These are phyloP conservation scores for Pangasius sanitwongsei DNA, from an alignment of 2,797 vertebrate species.

Conservation along the genomic window DNA sequence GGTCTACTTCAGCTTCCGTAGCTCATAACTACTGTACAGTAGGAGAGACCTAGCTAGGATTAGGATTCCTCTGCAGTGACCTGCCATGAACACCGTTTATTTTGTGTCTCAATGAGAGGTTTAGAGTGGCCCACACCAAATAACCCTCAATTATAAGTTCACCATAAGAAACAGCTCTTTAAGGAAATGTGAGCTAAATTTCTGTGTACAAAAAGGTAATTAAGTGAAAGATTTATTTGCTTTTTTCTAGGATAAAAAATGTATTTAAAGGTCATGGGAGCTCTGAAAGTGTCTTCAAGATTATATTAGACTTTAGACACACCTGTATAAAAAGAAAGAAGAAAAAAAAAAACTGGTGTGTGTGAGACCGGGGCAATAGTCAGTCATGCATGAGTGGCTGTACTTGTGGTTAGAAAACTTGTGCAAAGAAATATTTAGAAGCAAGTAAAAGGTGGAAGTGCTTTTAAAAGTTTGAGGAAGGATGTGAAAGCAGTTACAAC, in stretches of 20 bases:
- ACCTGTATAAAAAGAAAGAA: neutral
- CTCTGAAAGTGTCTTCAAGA: neutral
- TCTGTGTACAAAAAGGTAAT: neutral
- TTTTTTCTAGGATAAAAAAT: neutral
- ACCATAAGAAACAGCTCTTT: neutral
- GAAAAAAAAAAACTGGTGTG: neutral
- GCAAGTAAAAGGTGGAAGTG: slow-evolving; percentile 36
- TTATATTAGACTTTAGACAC: neutral
- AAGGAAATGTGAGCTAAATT: neutral
- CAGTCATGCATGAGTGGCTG: neutral
- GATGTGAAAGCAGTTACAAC: slow-evolving; percentile 25
- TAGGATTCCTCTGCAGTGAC: neutral
- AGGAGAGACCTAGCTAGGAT: neutral
- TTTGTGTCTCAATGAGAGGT: neutral
- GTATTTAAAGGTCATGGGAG: neutral
- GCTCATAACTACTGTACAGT: neutral
- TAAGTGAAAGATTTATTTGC: neutral
- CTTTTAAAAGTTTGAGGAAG: slow-evolving; percentile 16
- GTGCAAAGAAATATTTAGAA: slow-evolving; percentile 5
- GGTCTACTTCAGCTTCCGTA: neutral
- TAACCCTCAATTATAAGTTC: neutral
- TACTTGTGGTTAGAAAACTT: neutral
- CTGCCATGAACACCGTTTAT: too few relatives aligned
- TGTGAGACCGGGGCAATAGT: neutral
- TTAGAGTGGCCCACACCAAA: neutral